Conservation (phyloP, 2,113 vertebrate genomes). For the Panthera tigris region DNA sequence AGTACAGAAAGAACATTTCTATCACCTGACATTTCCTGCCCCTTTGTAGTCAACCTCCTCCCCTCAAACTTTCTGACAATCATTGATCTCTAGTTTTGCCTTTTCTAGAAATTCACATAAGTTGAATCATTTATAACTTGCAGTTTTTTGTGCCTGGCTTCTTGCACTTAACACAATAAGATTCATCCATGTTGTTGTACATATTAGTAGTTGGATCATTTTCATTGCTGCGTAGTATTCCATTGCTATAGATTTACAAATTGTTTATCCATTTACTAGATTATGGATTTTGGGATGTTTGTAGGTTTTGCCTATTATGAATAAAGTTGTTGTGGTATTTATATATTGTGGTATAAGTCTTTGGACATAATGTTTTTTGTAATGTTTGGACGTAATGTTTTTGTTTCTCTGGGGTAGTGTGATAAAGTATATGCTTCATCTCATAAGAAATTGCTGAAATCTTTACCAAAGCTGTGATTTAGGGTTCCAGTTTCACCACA, state of each 20-base stretch:
- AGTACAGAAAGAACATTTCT: conserved; percentile 1
- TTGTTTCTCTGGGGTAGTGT: not conserved
- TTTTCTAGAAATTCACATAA: conserved; percentile 18
- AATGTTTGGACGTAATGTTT: conserved; percentile 2
- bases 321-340: not conserved
- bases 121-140: not conserved
- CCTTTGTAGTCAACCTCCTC: not conserved
- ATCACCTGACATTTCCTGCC: not conserved
- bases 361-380: not conserved
- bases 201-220: not conserved
- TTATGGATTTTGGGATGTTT: not conserved
- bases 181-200: not conserved
- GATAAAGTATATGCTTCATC: not conserved
- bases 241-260: not conserved
- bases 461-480: not conserved
- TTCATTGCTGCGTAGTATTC: conserved; percentile 24
- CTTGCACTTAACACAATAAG: conserved; percentile 7
- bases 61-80: not conserved
- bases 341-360: conserved; percentile 10
- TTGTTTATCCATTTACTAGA: not conserved
- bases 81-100: not conserved
- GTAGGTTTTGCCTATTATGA: not conserved
- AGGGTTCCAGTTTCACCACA: not conserved
- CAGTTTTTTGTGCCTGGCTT: conserved; percentile 25
- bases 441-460: conserved; percentile 30